Evolutionary conservation across 2,888 invertebrate genomes (phyloP), one percentile per base, ranked within the genome.

Genomic region (Timandra comae): DNA sequence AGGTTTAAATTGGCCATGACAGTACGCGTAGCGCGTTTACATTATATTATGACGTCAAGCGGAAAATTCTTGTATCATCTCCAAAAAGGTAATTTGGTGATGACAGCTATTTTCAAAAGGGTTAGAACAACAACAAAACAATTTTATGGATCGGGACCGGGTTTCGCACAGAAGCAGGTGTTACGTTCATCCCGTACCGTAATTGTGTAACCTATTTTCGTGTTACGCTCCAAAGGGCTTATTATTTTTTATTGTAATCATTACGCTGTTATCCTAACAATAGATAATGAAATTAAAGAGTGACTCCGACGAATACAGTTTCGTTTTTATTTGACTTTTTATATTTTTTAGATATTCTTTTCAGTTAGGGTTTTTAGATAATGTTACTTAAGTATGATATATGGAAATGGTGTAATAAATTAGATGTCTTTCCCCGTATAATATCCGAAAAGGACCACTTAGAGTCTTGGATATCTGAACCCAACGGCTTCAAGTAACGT

Each of bases 241-340:
- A 49, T 56, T 54, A 46, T 38, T 38, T 46, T 46, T 47, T 45
- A 48, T 45, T 36, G 30, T 38, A 41, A 41, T 41, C 33, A 43
- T 39, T 32, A 34, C 37, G 20, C 35, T 39, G 44, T 41, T 38
- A 35, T 30, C 31, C 35, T 22, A 28, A 44, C 43, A 46, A 43
- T 39, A 19, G 32, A 28, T 30, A 33, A 36, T 37, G 30, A 36
- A 27, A 27, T 33, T 32, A 27, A 29, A 13, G 31, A 29, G 29
- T 25, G 29, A 29, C 23, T 30, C 29, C 20, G 19, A 27, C 30
- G 25, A 38, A 32, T 34, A 22, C 24, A 6, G 24, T n/a, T 38
- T 35, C 12, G 12, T 32, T 35, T 16, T 34, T 30, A 12, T 39
- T 8, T 29, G 23, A 7, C 24, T 24, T 24, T 24, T 24, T 24